Evolutionary conservation across 2,113 vertebrate species (phyloP).

Genomic region (Carlito syrichta): DNA sequence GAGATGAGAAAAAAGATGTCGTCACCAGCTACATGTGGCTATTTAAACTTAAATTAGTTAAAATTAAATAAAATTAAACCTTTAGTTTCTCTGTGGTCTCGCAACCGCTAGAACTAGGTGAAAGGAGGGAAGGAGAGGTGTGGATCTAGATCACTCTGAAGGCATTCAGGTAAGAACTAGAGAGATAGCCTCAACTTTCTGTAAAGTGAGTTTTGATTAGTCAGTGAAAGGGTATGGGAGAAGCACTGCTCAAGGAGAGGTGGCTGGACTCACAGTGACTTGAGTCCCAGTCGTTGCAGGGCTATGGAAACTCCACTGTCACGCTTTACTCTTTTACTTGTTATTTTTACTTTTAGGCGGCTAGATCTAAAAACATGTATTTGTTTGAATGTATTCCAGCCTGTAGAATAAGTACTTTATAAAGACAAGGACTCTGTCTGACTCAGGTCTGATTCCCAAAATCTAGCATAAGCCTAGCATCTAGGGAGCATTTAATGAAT

Average conservation of each 20-base stretch:
- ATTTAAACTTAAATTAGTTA: not conserved
- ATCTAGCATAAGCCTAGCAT: too few species aligned
- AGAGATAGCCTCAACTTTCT: not conserved
- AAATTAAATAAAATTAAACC: not conserved
- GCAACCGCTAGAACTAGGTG: not conserved
- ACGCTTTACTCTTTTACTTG: too few species aligned
- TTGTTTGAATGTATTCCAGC: accelerated
- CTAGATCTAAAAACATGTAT: not conserved
- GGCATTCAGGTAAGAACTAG: too few species aligned
- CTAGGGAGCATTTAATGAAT: too few species aligned
- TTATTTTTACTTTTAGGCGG: not conserved
- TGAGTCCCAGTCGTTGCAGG: accelerated
- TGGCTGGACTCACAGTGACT: not conserved
- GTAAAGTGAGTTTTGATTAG: too few species aligned
- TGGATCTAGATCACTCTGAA: not conserved
- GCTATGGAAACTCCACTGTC: not conserved
- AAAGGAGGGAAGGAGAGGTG: not conserved
- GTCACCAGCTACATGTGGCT: not conserved
- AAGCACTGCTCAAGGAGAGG: not conserved
- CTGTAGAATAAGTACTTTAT: not conserved
- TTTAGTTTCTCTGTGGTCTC: not conserved
- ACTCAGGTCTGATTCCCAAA: not conserved
- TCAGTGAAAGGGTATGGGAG: not conserved
- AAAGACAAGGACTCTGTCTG: accelerated
- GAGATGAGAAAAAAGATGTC: not conserved